These are phyloP conservation scores for Sterrhoptilus dennistouni DNA, from an alignment of 2,113 vertebrate species.

Conservation along the genomic window DNA sequence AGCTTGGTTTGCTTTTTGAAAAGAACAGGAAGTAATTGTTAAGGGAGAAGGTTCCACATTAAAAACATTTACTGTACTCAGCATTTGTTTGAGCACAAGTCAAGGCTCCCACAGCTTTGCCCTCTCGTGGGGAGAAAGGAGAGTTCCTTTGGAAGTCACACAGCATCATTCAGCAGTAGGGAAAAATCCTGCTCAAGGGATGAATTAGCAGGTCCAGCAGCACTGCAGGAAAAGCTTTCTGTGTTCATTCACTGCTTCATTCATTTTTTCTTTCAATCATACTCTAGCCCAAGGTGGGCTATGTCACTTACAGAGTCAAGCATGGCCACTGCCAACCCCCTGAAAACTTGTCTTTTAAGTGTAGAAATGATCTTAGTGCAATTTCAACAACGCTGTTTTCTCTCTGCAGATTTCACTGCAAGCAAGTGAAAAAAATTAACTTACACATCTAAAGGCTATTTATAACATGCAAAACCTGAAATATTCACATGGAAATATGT, in stretches of 20 bases:
- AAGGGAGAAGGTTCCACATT: not conserved
- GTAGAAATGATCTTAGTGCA: not conserved
- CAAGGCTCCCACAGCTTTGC: not conserved
- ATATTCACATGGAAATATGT: not conserved
- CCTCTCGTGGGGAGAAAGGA: not conserved
- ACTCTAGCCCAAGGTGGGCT: not conserved
- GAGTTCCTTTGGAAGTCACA: not conserved
- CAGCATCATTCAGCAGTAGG: accelerated
- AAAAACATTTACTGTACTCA: not conserved
- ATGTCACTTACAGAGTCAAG: not conserved
- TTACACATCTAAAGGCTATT: not conserved
- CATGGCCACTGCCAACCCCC: not conserved
- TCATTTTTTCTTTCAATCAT: not conserved
- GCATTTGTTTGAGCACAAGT: not conserved
- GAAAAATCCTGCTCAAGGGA: not conserved
- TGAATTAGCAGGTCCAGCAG: not conserved
- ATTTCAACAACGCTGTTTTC: not conserved
- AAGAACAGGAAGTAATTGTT: not conserved
- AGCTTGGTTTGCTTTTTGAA: not conserved
- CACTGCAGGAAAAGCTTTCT: not conserved
- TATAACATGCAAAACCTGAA: not conserved
- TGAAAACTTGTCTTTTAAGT: not conserved
- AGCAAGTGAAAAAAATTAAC: not conserved
- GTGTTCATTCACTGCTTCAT: not conserved
- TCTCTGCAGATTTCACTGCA: not conserved